Percentiles rank a stretch among this genome's conserved stretches.
Conservation (phyloP, 2,113 vertebrate species). For the Bothrops jararaca region DNA sequence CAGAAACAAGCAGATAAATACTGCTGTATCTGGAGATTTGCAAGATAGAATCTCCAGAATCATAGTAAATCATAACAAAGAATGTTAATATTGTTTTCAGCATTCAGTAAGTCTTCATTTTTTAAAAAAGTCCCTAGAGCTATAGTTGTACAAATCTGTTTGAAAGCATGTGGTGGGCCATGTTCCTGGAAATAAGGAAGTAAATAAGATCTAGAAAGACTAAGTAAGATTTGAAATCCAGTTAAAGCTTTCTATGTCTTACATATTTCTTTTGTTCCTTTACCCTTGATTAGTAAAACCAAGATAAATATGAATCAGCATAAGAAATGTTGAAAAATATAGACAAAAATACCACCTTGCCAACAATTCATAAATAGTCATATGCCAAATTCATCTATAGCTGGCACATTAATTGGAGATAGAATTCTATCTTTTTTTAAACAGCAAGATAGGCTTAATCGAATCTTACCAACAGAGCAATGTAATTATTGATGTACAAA, state of each 20-base stretch:
- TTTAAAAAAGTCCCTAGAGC: neutral
- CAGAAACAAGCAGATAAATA: neutral
- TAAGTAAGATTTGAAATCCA: neutral
- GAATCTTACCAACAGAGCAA: neutral
- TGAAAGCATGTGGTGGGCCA: neutral
- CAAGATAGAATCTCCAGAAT: neutral
- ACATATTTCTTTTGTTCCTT: neutral
- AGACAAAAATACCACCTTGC: neutral
- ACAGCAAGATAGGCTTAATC: neutral
- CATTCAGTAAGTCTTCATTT: neutral
- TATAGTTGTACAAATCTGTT: neutral
- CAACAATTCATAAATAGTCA: neutral
- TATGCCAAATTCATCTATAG: neutral
- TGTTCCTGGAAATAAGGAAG: neutral
- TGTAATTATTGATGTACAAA: neutral
- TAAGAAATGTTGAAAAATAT: neutral
- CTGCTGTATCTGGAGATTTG: neutral
- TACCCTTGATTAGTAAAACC: neutral
- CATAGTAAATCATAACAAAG: neutral
- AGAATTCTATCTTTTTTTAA: neutral
- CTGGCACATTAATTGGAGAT: neutral
- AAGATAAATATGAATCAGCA: neutral
- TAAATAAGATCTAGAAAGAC: neutral
- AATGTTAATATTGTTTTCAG: neutral
- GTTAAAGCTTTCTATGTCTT: neutral